Conservation (phyloP, 2,888 invertebrate genomes). For the Phoenoteleia sp. region DNA sequence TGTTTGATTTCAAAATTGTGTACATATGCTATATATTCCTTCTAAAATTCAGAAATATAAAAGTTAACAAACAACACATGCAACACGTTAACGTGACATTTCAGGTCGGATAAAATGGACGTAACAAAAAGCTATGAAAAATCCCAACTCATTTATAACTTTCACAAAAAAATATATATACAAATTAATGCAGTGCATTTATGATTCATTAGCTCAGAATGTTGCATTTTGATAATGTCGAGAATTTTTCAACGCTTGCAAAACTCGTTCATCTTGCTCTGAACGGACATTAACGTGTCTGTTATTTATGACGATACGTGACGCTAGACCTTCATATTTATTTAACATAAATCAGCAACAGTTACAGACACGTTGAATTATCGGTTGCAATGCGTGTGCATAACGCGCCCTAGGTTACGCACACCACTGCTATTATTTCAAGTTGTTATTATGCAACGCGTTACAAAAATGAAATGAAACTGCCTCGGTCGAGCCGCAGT, state of each 20-base stretch:
- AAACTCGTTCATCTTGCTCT: conserved; percentile 63
- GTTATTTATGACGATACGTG: conserved; percentile 73
- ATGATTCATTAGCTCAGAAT: conserved; percentile 68
- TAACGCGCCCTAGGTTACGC: conserved; percentile 40
- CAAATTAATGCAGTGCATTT: conserved; percentile 60
- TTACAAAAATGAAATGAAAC: conserved; percentile 75
- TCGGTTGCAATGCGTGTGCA: conserved; percentile 56
- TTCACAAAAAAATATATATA: conserved; percentile 51
- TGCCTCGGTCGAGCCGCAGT: conserved; percentile 50
- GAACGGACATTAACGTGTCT: conserved; percentile 61
- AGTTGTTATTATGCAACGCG: conserved; percentile 74
- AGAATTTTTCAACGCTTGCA: conserved; percentile 62
- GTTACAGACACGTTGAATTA: conserved; percentile 70
- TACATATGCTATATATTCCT: neutral
- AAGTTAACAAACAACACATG: conserved; percentile 33
- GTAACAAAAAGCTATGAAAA: conserved; percentile 45
- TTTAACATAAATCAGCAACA: conserved; percentile 78
- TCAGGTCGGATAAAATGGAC: conserved; percentile 37
- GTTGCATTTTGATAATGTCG: conserved; percentile 64
- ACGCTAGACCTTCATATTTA: conserved; percentile 74
- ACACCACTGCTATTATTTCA: conserved; percentile 70
- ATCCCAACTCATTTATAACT: conserved; percentile 55
- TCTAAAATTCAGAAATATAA: conserved; percentile 30
- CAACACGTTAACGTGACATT: conserved; percentile 41
- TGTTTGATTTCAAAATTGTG: conserved; percentile 25